Base-by-base conservation (phyloP, 2,888 invertebrate species). In the Epiblema foenella region DNA sequence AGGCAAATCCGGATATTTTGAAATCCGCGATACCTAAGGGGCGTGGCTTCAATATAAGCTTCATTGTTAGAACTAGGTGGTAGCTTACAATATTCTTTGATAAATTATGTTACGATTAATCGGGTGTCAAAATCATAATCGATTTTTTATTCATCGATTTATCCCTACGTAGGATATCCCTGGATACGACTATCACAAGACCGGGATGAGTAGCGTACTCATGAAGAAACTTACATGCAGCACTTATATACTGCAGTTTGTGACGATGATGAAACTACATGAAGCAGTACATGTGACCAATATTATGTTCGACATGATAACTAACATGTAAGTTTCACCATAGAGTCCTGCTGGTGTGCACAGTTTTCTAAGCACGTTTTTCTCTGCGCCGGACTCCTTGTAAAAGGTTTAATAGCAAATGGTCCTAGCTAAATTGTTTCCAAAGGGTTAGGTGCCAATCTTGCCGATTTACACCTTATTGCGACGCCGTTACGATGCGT, bases 361-460 rank as follows among this genome's bases (percentile, higher is more conserved):
- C 33, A 64, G 52, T 39, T 52, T 37, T 54, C 39, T n/a, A 39
- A 60, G 66, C 66, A 75, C 75, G 56, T 73, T 72, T 46, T 73
- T 46, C 56, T 73, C 49, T 54, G 49, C 62, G 39, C 29, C 56
- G 66, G 66, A 62, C 71, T 66, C 71, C 71, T 67, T 67, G 71
- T 71, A 71, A 62, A 71, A 71, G 66, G 71, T 71, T 71, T 70
- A 70, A 70, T 70, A 71, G 71, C 67, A 60, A 75, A 80, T 76
- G 76, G 75, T 71, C 75, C 76, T 78, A 78, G 77, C 80, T 80
- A 81, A 83, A 83, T 81, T 79, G 78, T 79, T 78, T 80, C 75
- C 78, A 81, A 81, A 81, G 76, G 68, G 71, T 72, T 73, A 56
- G 56, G 69, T 69, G 70, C 65, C 68, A 65, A 57, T 69, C 67